These are phyloP conservation scores for Drosophila chauvacae DNA, from an alignment of 1,140 invertebrate genomes.

Conservation along the genomic window DNA sequence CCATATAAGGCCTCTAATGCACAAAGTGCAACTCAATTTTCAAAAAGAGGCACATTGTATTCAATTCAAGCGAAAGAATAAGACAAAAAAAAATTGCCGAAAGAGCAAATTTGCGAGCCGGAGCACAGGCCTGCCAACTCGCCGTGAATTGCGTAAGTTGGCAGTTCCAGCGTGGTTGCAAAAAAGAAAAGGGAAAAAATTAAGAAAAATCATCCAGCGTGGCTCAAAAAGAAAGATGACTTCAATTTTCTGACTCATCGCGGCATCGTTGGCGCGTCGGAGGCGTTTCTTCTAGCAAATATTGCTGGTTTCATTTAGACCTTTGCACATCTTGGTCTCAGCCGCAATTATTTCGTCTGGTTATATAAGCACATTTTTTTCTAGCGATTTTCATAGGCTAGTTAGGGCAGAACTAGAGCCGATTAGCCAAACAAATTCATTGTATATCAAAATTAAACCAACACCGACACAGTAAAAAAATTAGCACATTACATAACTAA, in stretches of 20 bases:
- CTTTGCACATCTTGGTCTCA: neutral
- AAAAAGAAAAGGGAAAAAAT: conserved; percentile 22
- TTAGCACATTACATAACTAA: conserved; percentile 81
- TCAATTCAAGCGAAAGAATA: neutral
- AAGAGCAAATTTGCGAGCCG: neutral
- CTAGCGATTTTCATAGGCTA: conserved; percentile 17
- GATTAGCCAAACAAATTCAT: conserved; percentile 7
- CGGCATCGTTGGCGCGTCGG: too few species aligned
- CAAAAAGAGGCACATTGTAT: neutral
- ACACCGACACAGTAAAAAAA: conserved; percentile 65
- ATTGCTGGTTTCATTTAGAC: conserved; percentile 9
- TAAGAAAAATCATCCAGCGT: conserved; percentile 38
- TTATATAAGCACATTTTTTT: conserved; percentile 65
- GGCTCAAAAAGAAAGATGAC: conserved; percentile 17
- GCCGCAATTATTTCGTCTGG: conserved; percentile 33
- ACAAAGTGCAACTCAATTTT: conserved; percentile 24
- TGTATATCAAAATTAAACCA: conserved; percentile 42
- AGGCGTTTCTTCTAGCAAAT: neutral
- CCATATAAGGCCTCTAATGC: conserved; percentile 1
- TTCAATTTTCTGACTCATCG: neutral
- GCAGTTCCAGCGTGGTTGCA: conserved; percentile 59
- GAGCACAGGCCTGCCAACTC: conserved; percentile 37
- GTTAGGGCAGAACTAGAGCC: conserved; percentile 12
- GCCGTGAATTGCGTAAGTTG: conserved; percentile 52
- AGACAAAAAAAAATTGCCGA: neutral